phyloP scores from a whole-genome alignment of 2,888 invertebrate genomes.

The Meiosimyza decipiens region DNA sequence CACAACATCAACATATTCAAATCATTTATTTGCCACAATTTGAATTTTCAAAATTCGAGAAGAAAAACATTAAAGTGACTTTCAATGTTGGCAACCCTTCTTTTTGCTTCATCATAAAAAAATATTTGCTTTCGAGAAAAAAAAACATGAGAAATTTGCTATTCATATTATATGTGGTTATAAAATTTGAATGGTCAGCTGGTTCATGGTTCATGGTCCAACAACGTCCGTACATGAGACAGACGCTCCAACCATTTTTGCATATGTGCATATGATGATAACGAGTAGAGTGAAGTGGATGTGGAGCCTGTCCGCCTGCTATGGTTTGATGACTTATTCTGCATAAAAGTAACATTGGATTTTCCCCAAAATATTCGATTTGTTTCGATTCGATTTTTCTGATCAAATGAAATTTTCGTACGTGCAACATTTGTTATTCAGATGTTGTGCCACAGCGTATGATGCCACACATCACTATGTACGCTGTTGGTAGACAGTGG shows the following conservation, averaged over 20 bases:
- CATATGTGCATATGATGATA: conserved; percentile 50
- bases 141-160: conserved; percentile 42
- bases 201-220: conserved; percentile 35
- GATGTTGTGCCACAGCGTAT: conserved; percentile 57
- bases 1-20: conserved; percentile 19
- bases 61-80: too few relatives aligned
- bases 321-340: conserved; percentile 56
- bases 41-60: conserved; percentile 16
- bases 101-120: conserved; percentile 46
- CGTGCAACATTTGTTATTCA: conserved; percentile 65
- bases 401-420: conserved; percentile 46
- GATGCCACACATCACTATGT: too few relatives aligned
- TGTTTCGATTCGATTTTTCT: conserved; percentile 34
- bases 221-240: conserved; percentile 37
- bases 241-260: conserved; percentile 52
- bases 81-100: conserved; percentile 45
- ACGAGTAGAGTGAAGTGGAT: too few relatives aligned
- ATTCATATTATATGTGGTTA: conserved; percentile 44
- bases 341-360: conserved; percentile 15
- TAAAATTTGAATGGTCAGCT: conserved; percentile 48
- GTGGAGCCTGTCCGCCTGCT: conserved; percentile 35
- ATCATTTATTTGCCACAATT: conserved; percentile 25
- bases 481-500: too few relatives aligned
- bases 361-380: not conserved
- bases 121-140: conserved; percentile 33